Percentiles rank a stretch among this genome's conserved stretches.
Evolutionary conservation across 2,113 vertebrate species (phyloP).

Genomic region (Rhinoderma darwinii): DNA sequence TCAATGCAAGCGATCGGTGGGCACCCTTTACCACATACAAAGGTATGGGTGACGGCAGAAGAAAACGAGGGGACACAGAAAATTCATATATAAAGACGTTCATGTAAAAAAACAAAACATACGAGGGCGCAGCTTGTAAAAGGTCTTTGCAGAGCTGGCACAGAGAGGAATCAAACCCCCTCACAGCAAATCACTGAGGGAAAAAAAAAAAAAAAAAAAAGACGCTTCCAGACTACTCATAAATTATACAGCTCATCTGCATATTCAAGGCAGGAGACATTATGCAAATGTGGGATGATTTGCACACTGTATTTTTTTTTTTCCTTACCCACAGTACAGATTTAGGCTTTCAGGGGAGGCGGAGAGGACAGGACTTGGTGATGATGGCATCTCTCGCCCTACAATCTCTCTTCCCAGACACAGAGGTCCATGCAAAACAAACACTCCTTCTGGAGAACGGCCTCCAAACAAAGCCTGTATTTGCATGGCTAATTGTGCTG

Average conservation of each 20-base stretch:
- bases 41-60: neutral
- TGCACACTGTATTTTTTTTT: conserved; percentile 93
- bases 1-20: neutral
- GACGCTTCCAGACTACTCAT: conserved; percentile 89
- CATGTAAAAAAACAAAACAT: neutral
- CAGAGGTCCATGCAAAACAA: conserved; percentile 42
- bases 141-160: conserved; percentile 63
- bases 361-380: conserved; percentile 26
- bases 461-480: conserved; percentile 57
- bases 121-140: conserved; percentile 50
- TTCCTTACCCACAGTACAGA: conserved; percentile 87
- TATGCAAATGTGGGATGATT: conserved; percentile 92
- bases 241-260: conserved; percentile 96
- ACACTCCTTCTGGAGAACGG: conserved; percentile 44
- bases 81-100: neutral
- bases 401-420: conserved; percentile 59
- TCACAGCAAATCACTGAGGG: conserved; percentile 70
- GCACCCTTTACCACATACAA: neutral
- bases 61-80: neutral
- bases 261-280: conserved; percentile 93
- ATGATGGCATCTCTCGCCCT: conserved; percentile 48
- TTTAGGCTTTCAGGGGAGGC: conserved; percentile 77
- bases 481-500: conserved; percentile 58
- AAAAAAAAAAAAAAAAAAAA: conserved; percentile 94
- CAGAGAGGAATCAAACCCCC: conserved; percentile 66